These are phyloP conservation scores for Erythrolamprus reginae DNA, from an alignment of 2,113 vertebrate species.

Conservation along the genomic window DNA sequence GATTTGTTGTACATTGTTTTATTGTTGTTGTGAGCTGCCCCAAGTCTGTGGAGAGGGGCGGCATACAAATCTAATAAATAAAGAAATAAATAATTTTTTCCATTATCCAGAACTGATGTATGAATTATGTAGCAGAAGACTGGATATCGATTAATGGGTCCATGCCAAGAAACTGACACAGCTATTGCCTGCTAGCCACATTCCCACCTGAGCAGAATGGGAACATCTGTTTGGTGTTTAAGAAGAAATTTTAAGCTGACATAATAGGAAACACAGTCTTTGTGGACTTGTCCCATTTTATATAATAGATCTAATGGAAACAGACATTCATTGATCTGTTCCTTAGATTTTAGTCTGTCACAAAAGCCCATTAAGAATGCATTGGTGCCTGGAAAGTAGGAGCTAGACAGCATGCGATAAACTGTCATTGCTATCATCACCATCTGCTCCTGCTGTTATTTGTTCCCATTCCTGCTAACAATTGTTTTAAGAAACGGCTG, in stretches of 20 bases:
- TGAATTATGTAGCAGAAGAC: background rate
- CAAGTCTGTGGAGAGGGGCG: too few species aligned
- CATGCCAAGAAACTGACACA: background rate
- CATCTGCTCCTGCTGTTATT: background rate
- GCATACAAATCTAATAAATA: too few species aligned
- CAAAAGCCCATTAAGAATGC: background rate
- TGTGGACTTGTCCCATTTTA: background rate
- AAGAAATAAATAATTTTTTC: too few species aligned
- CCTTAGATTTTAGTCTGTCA: background rate
- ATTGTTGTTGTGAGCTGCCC: too few species aligned
- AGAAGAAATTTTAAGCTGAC: background rate
- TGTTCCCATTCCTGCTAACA: background rate
- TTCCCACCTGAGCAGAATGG: background rate
- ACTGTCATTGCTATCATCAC: background rate
- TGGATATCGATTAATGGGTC: background rate
- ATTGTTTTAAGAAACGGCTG: background rate
- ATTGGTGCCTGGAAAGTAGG: background rate
- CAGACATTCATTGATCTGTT: background rate
- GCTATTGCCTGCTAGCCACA: background rate
- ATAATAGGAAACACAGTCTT: background rate
- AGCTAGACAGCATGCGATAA: background rate
- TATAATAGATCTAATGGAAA: background rate
- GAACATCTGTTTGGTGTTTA: background rate
- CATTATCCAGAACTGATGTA: background rate
- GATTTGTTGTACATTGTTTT: too few species aligned